phyloP scores from a whole-genome alignment of 1,140 invertebrate species.

The Geopemphigus sp. region DNA sequence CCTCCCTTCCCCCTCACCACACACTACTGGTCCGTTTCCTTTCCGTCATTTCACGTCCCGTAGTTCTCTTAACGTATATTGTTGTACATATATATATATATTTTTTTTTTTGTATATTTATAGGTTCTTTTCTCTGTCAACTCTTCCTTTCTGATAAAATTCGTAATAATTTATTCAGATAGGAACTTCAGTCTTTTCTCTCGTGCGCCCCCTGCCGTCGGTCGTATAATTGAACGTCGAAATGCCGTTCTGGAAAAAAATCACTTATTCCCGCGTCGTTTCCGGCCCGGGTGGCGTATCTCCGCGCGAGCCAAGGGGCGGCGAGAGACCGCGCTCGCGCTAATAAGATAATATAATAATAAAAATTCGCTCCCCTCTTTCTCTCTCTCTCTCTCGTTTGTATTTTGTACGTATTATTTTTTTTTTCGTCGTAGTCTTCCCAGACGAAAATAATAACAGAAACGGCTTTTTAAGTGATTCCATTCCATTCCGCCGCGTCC shows the following conservation, averaged over 20 bases:
- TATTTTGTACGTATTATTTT: background rate
- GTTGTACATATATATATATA: too few species aligned
- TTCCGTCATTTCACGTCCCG: background rate
- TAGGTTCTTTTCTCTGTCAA: background rate
- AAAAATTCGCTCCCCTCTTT: conserved; percentile 1
- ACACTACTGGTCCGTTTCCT: too few species aligned
- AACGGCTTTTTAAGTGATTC: conserved; percentile 45
- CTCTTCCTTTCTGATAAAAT: conserved; percentile 36
- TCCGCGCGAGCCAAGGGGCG: too few species aligned
- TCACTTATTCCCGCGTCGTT: conserved; percentile 41
- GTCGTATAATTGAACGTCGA: conserved; percentile 10
- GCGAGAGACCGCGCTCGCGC: background rate
- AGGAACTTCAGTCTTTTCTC: background rate
- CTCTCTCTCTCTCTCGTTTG: background rate
- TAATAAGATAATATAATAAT: conserved; percentile 48
- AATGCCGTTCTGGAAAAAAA: conserved; percentile 42
- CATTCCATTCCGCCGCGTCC: too few species aligned
- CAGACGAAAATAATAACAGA: conserved; percentile 36
- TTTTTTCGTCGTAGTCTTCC: conserved; percentile 1
- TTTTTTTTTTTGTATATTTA: too few species aligned
- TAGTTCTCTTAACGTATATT: too few species aligned
- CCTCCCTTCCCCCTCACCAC: too few species aligned
- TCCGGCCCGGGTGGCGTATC: conserved; percentile 17
- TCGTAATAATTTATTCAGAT: conserved; percentile 7
- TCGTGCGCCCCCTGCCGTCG: too few species aligned